Conservation (phyloP, 2,888 invertebrate genomes). For the Napeogenes sylphis region DNA sequence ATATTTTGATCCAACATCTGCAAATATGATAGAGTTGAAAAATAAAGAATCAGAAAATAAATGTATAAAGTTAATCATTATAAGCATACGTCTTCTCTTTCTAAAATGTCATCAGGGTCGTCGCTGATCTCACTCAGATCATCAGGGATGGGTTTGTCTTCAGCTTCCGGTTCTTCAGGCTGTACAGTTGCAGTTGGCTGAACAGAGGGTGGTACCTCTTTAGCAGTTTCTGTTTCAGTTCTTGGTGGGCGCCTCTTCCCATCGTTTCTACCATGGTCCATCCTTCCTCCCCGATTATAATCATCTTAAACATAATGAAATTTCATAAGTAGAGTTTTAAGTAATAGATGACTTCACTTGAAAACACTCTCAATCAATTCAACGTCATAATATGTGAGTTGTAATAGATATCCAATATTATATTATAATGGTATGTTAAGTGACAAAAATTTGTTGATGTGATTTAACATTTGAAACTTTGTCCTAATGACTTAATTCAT, state of each 20-base stretch:
- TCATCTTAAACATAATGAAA: conserved; percentile 46
- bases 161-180: conserved; percentile 63
- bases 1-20: conserved; percentile 68
- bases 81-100: conserved; percentile 82
- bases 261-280: conserved; percentile 56
- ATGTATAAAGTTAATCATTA: background rate
- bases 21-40: conserved; percentile 15
- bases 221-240: conserved; percentile 53
- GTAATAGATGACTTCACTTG: no score
- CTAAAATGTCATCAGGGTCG: conserved; percentile 91
- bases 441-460: no score
- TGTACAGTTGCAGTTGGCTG: conserved; percentile 37
- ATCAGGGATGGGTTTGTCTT: conserved; percentile 78
- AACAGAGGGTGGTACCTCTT: conserved; percentile 57
- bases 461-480: no score
- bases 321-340: background rate
- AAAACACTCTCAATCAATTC: no score
- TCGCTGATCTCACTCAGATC: conserved; percentile 93
- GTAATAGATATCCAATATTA: no score
- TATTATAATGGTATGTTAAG: no score
- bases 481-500: no score
- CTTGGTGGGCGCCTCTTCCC: conserved; percentile 59
- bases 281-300: conserved; percentile 65
- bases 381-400: no score
- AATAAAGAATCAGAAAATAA: background rate